Evolutionary conservation across 2,888 invertebrate genomes (phyloP).

Genomic region (Drosophila emarginata): DNA sequence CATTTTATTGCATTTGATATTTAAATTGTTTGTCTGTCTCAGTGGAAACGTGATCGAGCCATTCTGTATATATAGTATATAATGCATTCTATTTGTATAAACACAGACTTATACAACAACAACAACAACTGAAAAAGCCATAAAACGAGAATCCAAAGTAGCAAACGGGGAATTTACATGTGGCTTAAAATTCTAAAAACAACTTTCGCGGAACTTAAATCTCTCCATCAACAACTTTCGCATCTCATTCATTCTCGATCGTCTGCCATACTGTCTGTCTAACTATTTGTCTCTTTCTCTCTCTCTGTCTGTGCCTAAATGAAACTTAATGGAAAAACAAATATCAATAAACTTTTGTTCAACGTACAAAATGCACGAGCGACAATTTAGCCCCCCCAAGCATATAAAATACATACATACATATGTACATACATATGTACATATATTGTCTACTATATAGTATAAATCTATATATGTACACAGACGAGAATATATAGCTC

Average conservation of each 20-base stretch:
- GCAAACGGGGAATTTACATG: conserved; percentile 52
- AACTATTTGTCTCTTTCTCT: background rate
- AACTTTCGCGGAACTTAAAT: conserved; percentile 59
- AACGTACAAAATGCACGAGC: conserved; percentile 6
- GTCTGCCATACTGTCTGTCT: background rate
- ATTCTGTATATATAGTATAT: conserved; percentile 1
- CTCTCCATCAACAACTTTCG: background rate
- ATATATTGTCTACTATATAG: background rate
- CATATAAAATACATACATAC: background rate
- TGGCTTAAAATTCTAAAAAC: conserved; percentile 55
- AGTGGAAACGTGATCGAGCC: conserved; percentile 38
- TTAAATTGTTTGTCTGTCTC: conserved; percentile 33
- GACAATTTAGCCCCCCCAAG: background rate
- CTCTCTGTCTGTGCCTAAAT: background rate
- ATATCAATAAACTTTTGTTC: conserved; percentile 14
- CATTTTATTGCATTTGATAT: conserved; percentile 47
- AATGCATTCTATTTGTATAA: conserved; percentile 15
- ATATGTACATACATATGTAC: too few species aligned
- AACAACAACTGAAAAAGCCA: background rate
- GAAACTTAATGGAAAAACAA: conserved; percentile 15
- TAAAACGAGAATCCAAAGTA: conserved; percentile 5
- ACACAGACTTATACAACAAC: conserved; percentile 12
- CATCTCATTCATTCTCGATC: background rate
- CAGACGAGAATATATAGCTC: background rate
- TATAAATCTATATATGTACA: background rate